Evolutionary conservation across 2,113 vertebrate species (phyloP).

Genomic region (Austrofundulus limnaeus): DNA sequence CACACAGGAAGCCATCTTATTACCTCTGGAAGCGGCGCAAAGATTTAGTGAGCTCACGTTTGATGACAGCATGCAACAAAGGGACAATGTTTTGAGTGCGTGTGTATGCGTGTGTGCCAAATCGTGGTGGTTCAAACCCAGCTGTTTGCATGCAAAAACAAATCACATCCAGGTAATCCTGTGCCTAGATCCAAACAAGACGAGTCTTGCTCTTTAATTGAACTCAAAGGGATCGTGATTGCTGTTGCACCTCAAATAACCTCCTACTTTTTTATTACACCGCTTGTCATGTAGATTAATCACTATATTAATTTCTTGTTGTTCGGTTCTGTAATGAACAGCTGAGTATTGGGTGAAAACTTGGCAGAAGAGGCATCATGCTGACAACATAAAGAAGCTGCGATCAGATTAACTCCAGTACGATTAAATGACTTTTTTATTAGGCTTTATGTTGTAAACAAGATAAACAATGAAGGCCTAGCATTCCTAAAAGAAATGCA

Average conservation of each 20-base stretch:
- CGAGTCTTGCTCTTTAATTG: slow-evolving; percentile 24
- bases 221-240: slow-evolving; percentile 4
- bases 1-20: slow-evolving; percentile 59
- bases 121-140: slow-evolving; percentile 6
- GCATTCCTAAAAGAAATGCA: too few relatives aligned
- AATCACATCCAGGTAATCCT: slow-evolving; percentile 12
- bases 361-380: not conserved
- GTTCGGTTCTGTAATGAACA: slow-evolving; percentile 1
- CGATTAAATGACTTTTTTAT: not conserved
- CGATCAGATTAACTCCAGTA: not conserved
- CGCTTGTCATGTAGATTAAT: slow-evolving; percentile 20
- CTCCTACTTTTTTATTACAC: slow-evolving; percentile 23
- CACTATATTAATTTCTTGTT: slow-evolving; percentile 12
- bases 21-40: slow-evolving; percentile 43
- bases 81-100: slow-evolving; percentile 11
- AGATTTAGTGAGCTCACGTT: slow-evolving; percentile 51
- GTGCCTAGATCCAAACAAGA: slow-evolving; percentile 53
- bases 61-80: slow-evolving; percentile 56
- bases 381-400: not conserved
- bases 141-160: slow-evolving; percentile 37
- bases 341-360: not conserved
- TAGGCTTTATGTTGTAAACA: not conserved
- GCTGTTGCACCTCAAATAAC: slow-evolving; percentile 18
- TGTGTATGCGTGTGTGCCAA: slow-evolving; percentile 17
- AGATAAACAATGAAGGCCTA: too few relatives aligned